Evolutionary conservation across 2,113 vertebrate genomes (phyloP).

Genomic region (Plotosus lineatus): DNA sequence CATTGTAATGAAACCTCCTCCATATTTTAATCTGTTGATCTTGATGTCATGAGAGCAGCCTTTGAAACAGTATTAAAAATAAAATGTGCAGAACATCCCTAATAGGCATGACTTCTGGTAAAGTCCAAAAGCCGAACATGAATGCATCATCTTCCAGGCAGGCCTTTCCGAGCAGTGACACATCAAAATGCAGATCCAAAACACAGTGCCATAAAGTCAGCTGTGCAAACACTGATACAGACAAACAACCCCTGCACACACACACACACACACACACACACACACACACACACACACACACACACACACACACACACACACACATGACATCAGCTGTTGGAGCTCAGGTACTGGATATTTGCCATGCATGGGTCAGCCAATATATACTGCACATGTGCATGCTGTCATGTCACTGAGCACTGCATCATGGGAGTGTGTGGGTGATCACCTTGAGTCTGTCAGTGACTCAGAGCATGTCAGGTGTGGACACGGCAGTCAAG

Average conservation of each 20-base stretch:
- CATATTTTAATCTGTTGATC: conserved; percentile 62
- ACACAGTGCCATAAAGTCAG: not conserved
- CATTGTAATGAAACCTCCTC: conserved; percentile 40
- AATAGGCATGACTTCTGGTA: conserved; percentile 21
- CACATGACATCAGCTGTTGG: not conserved
- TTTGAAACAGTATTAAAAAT: conserved; percentile 76
- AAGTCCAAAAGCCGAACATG: not conserved
- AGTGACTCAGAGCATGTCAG: conserved; percentile 80
- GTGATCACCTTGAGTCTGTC: conserved; percentile 83
- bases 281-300: not conserved
- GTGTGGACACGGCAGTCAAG: conserved; percentile 77
- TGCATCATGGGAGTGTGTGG: conserved; percentile 64
- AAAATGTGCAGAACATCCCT: conserved; percentile 34
- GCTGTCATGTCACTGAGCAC: conserved; percentile 19
- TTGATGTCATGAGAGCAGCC: conserved; percentile 68
- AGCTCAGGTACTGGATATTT: conserved; percentile 32
- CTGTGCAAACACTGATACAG: conserved; percentile 16
- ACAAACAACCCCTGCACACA: not conserved
- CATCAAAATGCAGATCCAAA: conserved; percentile 10
- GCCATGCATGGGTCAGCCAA: not conserved
- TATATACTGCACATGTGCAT: not conserved
- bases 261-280: conserved; percentile 20
- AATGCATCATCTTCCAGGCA: conserved; percentile 4
- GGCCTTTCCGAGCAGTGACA: conserved; percentile 28
- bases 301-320: too few relatives aligned